Evolutionary conservation across 2,797 vertebrate genomes (phyloP), one percentile per base, ranked within the genome.

Genomic region (Gila robusta): DNA sequence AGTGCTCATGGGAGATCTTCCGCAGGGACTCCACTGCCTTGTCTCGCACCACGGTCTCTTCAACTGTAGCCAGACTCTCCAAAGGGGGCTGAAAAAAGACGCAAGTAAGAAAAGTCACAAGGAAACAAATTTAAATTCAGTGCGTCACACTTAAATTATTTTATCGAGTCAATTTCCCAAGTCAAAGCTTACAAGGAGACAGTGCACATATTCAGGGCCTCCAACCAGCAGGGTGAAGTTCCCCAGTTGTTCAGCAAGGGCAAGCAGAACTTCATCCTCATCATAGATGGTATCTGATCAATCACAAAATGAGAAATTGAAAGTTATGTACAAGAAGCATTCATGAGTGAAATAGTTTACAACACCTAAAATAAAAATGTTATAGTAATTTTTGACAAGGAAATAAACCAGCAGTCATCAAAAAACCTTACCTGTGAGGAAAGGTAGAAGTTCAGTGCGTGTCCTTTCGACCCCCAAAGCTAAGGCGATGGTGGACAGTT

Each of bases 141-240:
- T 28, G 14, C 8, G 14, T 17, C 28, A 32, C 16, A 32, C 1
- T 32, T 17, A 7, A 37, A 16, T 52, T 12, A 21, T 21, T 26
- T 17, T 1, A 21, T 54, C 2, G 0, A 62, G 4, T 39, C 12
- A 17, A 10, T 47, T 19, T 67, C 1, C 21, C 2, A 74, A 52
- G 19, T 49, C 28, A 16, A 23, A 26, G 28, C 94, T 91, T 92
- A 97, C 96, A 93, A 97, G 91, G 47, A 97, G 96, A 92, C 96
- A 97, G 91, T 97, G 96, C 79, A 97, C 96, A n/a, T 95, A 97
- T 85, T 97, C 96, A 0, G 96, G 96, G 1, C 96, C 96, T 88
- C 96, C 96, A 84, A 97, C 96, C 92, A 97, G 91, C 94, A 96
- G 95, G 41, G 96, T 97, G 93, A 97, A 97, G 93, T 96, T 97